Base-by-base conservation (phyloP, 1,140 invertebrate species). In the Neocloeon triangulifer region DNA sequence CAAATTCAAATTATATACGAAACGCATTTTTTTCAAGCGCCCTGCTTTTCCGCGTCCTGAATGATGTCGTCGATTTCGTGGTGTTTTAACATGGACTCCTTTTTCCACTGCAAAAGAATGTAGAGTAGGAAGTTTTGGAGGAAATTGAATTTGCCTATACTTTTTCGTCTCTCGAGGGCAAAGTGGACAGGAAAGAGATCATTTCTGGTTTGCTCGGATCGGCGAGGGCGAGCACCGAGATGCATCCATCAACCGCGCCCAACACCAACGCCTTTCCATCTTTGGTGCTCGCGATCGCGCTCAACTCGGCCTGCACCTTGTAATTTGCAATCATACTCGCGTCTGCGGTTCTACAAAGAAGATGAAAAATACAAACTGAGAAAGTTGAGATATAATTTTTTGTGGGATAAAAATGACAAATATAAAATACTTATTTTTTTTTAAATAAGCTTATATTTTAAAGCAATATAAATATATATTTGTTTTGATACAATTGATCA, bases 241-340 rank as follows among this genome's bases (percentile, higher is more conserved):
- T 62, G 48, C 85, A 91, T 5, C 89, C 89, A 49, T 96, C 88
- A 5, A 91, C 75, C 0, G 82, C 88, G 0, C 85, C 86, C 15
- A 95, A 57, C 2, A 89, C 77, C 19, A 94, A 61, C 26, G 65
- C 73, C 44, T 56, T 42, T 5, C 86, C 80, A 48, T 82, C 79
- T 25, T 69, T 66, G 5, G 77, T 81, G 39, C 74, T 78, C 37
- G 75, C 73, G 22, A 88, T 72, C 1, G 77, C 75, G 37, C 73
- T 88, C 28, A 92, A 58, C 56, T 94, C 88, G 3, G 88, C 85
- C 44, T 84, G 81, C 1, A 91, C 73, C 39, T 84, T 62, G 47
- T 84, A 95, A 54, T 94, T 89, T 14, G 86, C 86, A 39, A 95
- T 73, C 62, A 84, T 74, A 46, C 74, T 65, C 1, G 81, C 82